Evolutionary conservation across 2,797 vertebrate species (phyloP).

Genomic region (Enteromius radiatus): DNA sequence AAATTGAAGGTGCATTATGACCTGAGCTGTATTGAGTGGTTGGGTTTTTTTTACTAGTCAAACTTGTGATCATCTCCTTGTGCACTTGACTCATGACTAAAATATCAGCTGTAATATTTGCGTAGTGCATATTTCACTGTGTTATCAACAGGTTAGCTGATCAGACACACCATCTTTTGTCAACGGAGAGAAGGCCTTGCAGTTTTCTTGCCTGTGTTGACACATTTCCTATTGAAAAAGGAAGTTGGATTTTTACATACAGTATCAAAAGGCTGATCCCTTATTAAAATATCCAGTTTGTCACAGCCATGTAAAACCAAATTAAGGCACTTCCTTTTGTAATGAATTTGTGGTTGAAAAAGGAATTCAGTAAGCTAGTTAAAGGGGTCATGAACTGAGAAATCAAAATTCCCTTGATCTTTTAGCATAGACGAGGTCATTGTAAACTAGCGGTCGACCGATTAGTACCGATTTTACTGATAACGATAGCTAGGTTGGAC

Average conservation of each 20-base stretch:
- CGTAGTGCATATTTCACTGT: not conserved
- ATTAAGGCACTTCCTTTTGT: not conserved
- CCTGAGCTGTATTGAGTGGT: not conserved
- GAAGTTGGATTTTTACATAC: not conserved
- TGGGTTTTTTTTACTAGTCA: not conserved
- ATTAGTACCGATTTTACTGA: too few species aligned
- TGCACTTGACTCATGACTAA: not conserved
- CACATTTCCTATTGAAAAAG: not conserved
- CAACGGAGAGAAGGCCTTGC: not conserved
- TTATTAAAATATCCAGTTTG: not conserved
- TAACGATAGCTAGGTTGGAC: too few species aligned
- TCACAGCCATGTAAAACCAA: not conserved
- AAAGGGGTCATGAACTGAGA: not conserved
- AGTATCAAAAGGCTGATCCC: not conserved
- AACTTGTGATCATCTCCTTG: not conserved
- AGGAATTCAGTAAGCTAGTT: not conserved
- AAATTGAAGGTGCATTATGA: not conserved
- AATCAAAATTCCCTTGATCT: not conserved
- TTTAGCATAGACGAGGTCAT: not conserved
- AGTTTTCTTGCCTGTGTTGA: not conserved
- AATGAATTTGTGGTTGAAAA: not conserved
- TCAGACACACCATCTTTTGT: not conserved
- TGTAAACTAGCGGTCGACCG: too few species aligned
- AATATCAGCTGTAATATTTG: slow-evolving; percentile 6
- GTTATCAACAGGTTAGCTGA: slow-evolving; percentile 3